Base-by-base conservation (phyloP, 1,140 invertebrate species). In the Drosophila insularis region DNA sequence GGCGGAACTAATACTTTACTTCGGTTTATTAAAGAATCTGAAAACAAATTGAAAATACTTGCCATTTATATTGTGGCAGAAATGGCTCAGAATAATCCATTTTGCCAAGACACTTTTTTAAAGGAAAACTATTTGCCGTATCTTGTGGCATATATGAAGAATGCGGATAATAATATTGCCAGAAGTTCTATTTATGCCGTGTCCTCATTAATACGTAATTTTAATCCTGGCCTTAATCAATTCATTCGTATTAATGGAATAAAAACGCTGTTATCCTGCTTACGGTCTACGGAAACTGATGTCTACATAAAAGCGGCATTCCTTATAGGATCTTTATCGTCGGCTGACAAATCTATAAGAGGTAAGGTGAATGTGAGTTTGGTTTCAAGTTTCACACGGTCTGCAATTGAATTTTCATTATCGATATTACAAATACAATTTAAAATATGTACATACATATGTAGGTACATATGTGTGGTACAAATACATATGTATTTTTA, bases 31-130 rank as follows among this genome's bases (percentile, higher is more conserved):
- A 53, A 37, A 19, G 19, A 58, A 50, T 50, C 63, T 1, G 56
- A 81, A 10, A 19, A 0, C 3, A 69, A 72, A 7, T 17, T 85
- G 6, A 32, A 71, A 13, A n/a, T 63, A 10, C 58, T 63, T 14
- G 65, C 81, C 3, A 71, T 75, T 4, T 66, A 72, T n/a, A 70
- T 85, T 7, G 71, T 85, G 0, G 81, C 82, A 0, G 81, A 85
- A 63, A 81, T 85, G 81, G 50, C 78, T 1, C 81, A 85, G 21
- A 85, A 85, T 46, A 85, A 85, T 69, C 40, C 54, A 21, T 85
- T 78, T 55, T 85, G 81, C 2, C 81, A 85, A 7, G 69, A 85
- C n/a, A 74, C 61, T 13, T 68, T 85, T 14, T 14, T 75, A 21
- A 75, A 65, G 4, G 74, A 81, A 14, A 64, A 81, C 0, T 43